These are phyloP conservation scores for Clarias gariepinus DNA, from an alignment of 2,113 vertebrate genomes.

Conservation along the genomic window DNA sequence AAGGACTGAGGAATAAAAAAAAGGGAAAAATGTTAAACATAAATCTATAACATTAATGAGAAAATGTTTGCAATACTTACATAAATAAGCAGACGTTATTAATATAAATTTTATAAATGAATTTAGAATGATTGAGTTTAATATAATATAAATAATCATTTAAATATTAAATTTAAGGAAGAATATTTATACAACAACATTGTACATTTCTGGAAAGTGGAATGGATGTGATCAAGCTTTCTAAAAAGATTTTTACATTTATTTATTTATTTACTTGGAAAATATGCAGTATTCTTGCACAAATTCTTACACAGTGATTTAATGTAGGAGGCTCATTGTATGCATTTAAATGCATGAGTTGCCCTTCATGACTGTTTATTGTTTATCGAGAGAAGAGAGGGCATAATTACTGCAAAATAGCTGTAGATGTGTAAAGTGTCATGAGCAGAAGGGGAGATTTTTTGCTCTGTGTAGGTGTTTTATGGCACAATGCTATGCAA, in stretches of 20 bases:
- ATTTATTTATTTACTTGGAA: not conserved
- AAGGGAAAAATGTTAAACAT: not conserved
- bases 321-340: constrained; percentile 19
- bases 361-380: constrained; percentile 42
- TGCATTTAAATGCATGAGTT: constrained; percentile 26
- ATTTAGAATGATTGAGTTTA: too few species aligned
- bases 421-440: constrained; percentile 48
- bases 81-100: not conserved
- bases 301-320: constrained; percentile 17
- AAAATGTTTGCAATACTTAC: not conserved
- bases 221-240: not conserved
- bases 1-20: not conserved
- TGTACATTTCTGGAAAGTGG: not conserved
- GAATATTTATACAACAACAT: not conserved
- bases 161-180: not conserved
- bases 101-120: not conserved
- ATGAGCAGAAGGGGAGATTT: constrained; percentile 47
- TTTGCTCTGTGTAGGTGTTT: constrained; percentile 62
- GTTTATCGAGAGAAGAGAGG: constrained; percentile 38
- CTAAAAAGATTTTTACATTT: not conserved
- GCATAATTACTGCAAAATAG: constrained; percentile 46
- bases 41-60: not conserved
- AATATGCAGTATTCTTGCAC: not conserved
- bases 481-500: constrained; percentile 69
- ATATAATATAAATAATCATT: not conserved